phyloP scores from a whole-genome alignment of 2,888 invertebrate species.

The Morinoia aosen region DNA sequence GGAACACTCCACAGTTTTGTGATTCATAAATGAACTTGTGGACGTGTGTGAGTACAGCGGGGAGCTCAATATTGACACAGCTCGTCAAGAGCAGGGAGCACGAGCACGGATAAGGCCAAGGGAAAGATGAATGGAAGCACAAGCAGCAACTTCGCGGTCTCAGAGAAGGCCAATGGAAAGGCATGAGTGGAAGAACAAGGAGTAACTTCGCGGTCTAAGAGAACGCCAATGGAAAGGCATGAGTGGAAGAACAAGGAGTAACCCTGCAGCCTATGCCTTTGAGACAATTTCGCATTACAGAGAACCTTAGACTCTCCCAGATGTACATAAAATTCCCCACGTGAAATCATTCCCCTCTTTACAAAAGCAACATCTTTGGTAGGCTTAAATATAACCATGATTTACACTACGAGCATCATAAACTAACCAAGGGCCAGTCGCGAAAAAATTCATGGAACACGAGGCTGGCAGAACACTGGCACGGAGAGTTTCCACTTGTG shows the following conservation, averaged over 20 bases:
- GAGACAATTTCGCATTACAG: neutral
- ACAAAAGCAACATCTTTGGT: neutral
- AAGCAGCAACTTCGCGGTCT: neutral
- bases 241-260: neutral
- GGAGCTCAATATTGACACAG: neutral
- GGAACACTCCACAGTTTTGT: slow-evolving; percentile 4
- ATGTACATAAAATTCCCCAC: neutral
- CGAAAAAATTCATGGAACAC: neutral
- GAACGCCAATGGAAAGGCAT: neutral
- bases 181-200: neutral
- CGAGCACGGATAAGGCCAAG: neutral
- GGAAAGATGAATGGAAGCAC: neutral
- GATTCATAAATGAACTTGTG: slow-evolving; percentile 17
- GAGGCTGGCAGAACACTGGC: neutral
- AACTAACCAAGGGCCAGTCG: neutral
- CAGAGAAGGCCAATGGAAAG: neutral
- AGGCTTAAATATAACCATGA: neutral
- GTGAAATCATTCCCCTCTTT: neutral
- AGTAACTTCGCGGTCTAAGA: neutral
- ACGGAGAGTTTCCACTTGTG: neutral
- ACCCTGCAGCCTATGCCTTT: neutral
- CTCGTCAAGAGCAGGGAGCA: neutral
- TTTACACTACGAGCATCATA: neutral
- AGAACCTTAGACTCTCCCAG: neutral
- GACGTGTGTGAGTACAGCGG: neutral